These are phyloP conservation scores for Suricata suricatta DNA, from an alignment of 2,113 vertebrate genomes.

Conservation along the genomic window DNA sequence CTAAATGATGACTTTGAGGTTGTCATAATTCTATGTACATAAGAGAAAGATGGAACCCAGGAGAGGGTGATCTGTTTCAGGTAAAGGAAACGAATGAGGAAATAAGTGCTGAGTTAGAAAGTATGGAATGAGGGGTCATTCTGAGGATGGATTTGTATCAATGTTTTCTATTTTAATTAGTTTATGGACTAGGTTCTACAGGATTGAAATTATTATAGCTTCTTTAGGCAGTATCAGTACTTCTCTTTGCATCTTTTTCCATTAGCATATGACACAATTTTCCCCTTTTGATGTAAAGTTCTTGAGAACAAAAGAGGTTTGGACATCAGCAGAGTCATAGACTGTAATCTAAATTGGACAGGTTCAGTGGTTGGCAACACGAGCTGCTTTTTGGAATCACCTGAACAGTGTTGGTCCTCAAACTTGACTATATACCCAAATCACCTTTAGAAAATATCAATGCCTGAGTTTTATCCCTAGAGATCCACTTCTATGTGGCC, in stretches of 20 bases:
- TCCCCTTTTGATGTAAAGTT: not conserved
- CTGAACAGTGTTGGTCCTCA: not conserved
- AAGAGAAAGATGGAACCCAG: not conserved
- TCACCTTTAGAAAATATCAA: not conserved
- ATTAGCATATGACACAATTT: not conserved
- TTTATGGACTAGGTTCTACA: not conserved
- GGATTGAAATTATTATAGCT: not conserved
- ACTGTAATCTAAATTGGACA: not conserved
- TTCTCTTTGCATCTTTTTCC: not conserved
- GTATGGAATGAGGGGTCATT: not conserved
- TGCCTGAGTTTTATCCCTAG: not conserved
- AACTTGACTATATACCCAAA: not conserved
- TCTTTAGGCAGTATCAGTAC: not conserved
- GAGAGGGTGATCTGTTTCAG: not conserved
- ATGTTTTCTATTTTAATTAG: not conserved
- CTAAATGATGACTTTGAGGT: not conserved
- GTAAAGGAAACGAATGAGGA: not conserved
- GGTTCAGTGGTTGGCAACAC: not conserved
- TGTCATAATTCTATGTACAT: not conserved
- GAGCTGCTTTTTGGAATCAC: not conserved
- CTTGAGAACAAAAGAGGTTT: slow-evolving; percentile 7
- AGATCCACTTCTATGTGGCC: not conserved
- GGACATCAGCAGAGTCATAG: not conserved
- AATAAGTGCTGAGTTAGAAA: not conserved
- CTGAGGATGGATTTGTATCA: not conserved